A percentile compares a stretch with the other conserved stretches of the same genome.
Conservation (phyloP, 2,888 invertebrate genomes). For the Eucera pruinosa region DNA sequence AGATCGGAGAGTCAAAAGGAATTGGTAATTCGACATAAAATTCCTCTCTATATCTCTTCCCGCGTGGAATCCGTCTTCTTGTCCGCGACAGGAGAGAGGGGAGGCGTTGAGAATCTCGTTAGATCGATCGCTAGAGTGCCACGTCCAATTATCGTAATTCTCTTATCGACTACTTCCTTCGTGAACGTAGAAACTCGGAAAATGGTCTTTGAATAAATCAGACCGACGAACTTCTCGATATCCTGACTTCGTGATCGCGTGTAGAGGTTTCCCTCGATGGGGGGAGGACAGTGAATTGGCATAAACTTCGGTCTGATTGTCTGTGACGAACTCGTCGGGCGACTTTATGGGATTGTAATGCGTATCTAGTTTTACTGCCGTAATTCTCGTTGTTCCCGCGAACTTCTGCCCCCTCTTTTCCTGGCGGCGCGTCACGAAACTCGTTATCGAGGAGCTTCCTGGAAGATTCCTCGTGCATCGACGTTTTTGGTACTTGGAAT, state of each 20-base stretch:
- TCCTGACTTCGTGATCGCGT: constrained; percentile 66
- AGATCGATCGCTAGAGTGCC: constrained; percentile 66
- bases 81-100: constrained; percentile 18
- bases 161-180: constrained; percentile 63
- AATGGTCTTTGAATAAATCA: constrained; percentile 72
- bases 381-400: constrained; percentile 57
- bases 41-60: constrained; percentile 24
- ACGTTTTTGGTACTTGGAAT: constrained; percentile 44
- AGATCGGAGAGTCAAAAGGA: constrained; percentile 41
- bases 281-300: constrained; percentile 44
- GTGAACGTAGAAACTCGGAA: constrained; percentile 63
- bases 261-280: constrained; percentile 31
- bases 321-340: constrained; percentile 65
- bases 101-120: constrained; percentile 67
- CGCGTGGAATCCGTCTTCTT: constrained; percentile 28
- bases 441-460: constrained; percentile 60
- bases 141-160: constrained; percentile 73
- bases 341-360: constrained; percentile 69
- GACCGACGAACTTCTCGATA: constrained; percentile 54
- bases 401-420: constrained; percentile 22
- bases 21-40: constrained; percentile 53
- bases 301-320: constrained; percentile 67
- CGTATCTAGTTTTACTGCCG: constrained; percentile 66
- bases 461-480: constrained; percentile 49
- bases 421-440: constrained; percentile 56